A percentile compares a stretch with the other conserved stretches of the same genome.
Conservation (phyloP, 2,113 vertebrate species). For the Isurus oxyrinchus region DNA sequence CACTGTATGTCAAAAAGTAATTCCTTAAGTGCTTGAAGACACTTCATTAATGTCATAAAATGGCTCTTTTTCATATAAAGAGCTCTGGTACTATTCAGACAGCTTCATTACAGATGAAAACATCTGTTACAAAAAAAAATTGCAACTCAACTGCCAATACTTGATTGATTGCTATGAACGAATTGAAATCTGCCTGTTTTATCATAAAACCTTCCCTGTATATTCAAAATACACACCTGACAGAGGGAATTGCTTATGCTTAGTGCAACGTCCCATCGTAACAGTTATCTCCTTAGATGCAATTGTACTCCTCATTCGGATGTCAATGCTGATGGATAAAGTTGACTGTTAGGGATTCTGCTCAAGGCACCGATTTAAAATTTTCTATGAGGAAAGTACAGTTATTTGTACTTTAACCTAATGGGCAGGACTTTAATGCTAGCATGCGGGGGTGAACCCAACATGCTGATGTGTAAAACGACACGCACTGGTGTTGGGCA, state of each 20-base stretch:
- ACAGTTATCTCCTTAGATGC: not conserved
- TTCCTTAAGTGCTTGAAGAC: not conserved
- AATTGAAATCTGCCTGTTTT: not conserved
- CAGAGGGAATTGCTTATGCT: not conserved
- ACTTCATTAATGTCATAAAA: not conserved
- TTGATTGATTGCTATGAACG: not conserved
- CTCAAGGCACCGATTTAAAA: not conserved
- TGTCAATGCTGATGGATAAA: not conserved
- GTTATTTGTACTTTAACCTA: not conserved
- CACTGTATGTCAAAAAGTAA: not conserved
- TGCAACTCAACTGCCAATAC: not conserved
- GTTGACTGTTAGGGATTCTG: not conserved
- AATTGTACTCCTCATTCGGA: not conserved
- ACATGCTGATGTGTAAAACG: too few species aligned
- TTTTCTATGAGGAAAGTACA: not conserved
- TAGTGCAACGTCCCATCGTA: not conserved
- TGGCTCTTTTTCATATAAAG: not conserved
- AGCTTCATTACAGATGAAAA: not conserved
- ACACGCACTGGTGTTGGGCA: too few species aligned
- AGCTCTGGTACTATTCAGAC: not conserved
- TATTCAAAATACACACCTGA: not conserved
- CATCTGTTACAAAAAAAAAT: not conserved
- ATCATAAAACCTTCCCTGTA: not conserved
- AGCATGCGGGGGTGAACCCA: too few species aligned
- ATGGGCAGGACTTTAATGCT: too few species aligned